phyloP scores from a whole-genome alignment of 2,113 vertebrate species.

The Rhynchopsitta pachyrhyncha region DNA sequence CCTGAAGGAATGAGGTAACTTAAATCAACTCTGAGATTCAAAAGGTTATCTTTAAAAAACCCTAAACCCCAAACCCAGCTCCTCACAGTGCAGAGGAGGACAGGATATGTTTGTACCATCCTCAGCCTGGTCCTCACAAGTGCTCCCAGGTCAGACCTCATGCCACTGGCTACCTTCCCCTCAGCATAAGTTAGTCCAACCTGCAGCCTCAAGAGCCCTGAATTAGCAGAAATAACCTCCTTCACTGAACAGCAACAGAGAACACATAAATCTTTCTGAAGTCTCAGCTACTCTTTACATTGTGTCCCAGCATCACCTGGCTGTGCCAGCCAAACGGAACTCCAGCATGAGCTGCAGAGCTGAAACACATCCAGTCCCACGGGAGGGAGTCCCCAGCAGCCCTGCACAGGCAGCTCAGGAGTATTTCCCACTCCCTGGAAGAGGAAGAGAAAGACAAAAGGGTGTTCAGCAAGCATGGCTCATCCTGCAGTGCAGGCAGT shows the following conservation, averaged over 20 bases:
- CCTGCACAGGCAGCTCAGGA: rapidly evolving
- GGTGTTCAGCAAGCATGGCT: neutral
- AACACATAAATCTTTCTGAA: neutral
- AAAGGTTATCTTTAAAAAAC: neutral
- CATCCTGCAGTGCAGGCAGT: neutral
- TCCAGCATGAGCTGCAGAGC: neutral
- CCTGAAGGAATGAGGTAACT: neutral
- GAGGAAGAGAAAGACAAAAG: neutral
- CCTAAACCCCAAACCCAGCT: neutral
- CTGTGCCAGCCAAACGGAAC: neutral
- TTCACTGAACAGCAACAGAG: neutral
- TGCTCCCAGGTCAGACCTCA: neutral
- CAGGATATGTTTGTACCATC: neutral
- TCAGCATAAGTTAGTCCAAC: neutral
- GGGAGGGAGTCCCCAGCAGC: neutral
- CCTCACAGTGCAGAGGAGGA: neutral
- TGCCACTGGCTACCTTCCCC: neutral
- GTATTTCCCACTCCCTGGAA: neutral
- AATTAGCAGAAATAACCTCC: neutral
- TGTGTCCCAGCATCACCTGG: neutral
- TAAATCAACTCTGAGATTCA: neutral
- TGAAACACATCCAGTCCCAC: neutral
- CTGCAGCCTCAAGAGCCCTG: neutral
- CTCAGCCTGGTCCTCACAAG: neutral
- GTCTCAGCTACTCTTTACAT: neutral